phyloP scores from a whole-genome alignment of 2,113 vertebrate species.

The Mustela nigripes region DNA sequence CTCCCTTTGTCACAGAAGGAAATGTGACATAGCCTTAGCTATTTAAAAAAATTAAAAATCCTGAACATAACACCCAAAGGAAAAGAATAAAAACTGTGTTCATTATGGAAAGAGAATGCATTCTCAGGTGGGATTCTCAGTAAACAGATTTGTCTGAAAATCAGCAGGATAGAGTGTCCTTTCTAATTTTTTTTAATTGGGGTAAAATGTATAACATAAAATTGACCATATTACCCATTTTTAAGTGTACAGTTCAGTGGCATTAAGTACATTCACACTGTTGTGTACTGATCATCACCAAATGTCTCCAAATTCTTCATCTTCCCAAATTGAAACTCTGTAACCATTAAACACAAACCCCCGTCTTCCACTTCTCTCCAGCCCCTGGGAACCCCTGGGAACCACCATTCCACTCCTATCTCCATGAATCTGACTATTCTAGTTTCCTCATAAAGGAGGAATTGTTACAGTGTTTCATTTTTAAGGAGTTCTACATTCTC shows the following conservation, averaged over 20 bases:
- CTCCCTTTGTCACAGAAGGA: neutral
- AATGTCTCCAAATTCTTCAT: too few relatives aligned
- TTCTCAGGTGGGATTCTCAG: neutral
- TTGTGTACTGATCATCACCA: neutral
- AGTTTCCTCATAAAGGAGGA: neutral
- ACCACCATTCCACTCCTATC: neutral
- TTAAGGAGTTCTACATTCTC: neutral
- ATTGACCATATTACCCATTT: neutral
- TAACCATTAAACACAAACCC: neutral
- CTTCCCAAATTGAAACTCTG: too few relatives aligned
- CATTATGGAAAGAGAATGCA: neutral
- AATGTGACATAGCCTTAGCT: neutral
- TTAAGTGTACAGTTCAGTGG: neutral
- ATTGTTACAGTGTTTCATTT: neutral
- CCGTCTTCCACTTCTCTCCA: neutral
- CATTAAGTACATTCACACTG: neutral
- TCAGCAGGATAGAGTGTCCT: neutral
- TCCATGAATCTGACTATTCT: neutral
- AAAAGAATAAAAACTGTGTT: neutral
- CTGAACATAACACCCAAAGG: conserved; percentile 21
- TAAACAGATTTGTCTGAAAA: neutral
- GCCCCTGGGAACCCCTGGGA: neutral
- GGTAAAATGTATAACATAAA: neutral
- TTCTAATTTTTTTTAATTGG: neutral
- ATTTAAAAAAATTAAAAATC: neutral